These are phyloP conservation scores for Dascyllus trimaculatus DNA, from an alignment of 2,113 vertebrate species.

Conservation along the genomic window DNA sequence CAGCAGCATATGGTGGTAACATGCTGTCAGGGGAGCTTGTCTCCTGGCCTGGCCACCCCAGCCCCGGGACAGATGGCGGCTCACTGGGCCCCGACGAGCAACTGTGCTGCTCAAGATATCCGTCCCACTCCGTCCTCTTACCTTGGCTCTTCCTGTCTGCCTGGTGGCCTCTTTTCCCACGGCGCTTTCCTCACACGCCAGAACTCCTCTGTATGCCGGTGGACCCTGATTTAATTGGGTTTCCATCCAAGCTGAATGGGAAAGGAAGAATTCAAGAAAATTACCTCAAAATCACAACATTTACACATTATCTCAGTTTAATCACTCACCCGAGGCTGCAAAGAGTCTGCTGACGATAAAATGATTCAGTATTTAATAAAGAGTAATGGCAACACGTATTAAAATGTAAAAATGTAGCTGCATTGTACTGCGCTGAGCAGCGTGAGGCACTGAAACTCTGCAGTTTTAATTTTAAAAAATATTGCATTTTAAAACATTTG, in stretches of 20 bases:
- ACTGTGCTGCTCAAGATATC: constrained; percentile 77
- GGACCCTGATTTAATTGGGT: constrained; percentile 45
- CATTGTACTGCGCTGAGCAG: too few species aligned
- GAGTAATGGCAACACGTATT: not conserved
- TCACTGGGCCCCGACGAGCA: constrained; percentile 87
- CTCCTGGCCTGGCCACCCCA: constrained; percentile 84
- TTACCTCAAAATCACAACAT: constrained; percentile 23
- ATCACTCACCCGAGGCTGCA: not conserved
- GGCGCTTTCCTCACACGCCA: constrained; percentile 45
- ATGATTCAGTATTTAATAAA: not conserved
- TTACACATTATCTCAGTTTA: not conserved
- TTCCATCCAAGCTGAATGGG: constrained; percentile 41
- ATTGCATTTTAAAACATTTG: not conserved
- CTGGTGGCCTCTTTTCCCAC: constrained; percentile 37
- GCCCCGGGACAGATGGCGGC: constrained; percentile 90
- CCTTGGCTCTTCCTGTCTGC: constrained; percentile 67
- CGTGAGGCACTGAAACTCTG: not conserved
- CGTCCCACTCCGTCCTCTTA: constrained; percentile 39
- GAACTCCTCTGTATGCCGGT: constrained; percentile 30
- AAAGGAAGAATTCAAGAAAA: constrained; percentile 19
- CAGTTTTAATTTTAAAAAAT: not conserved
- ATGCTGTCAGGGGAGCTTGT: constrained; percentile 86
- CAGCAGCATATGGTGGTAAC: constrained; percentile 87
- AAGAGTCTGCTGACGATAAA: not conserved
- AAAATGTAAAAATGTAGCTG: not conserved